Conservation (phyloP, 2,797 vertebrate species). For the Spheniscus humboldti region DNA sequence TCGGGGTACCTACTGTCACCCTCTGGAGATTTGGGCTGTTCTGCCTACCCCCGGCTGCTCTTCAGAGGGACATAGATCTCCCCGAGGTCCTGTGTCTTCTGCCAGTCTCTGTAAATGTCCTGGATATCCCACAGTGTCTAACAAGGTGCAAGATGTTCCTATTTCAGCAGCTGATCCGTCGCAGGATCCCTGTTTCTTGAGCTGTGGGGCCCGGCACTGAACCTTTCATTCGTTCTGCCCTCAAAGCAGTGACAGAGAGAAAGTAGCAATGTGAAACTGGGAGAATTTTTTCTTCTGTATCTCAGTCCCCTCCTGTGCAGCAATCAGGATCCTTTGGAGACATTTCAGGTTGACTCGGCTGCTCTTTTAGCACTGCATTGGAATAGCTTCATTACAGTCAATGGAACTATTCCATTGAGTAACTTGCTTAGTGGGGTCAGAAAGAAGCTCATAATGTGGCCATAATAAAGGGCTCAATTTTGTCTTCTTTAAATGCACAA, state of each 20-base stretch:
- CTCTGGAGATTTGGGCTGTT: not conserved
- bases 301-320: not conserved
- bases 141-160: not conserved
- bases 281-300: not conserved
- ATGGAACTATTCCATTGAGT: constrained; percentile 20
- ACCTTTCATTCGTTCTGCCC: not conserved
- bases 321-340: constrained; percentile 46
- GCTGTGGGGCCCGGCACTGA: not conserved
- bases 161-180: not conserved
- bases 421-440: constrained; percentile 29
- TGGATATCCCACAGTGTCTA: not conserved
- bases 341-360: constrained; percentile 23
- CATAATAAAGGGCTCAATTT: constrained; percentile 47
- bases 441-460: constrained; percentile 31
- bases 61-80: not conserved
- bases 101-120: not conserved
- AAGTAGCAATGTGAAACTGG: not conserved
- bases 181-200: not conserved
- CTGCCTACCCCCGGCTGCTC: not conserved
- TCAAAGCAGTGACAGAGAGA: not conserved
- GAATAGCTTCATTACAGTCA: constrained; percentile 55
- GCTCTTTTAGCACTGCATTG: constrained; percentile 8
- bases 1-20: fast-evolving
- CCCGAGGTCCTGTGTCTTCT: not conserved
- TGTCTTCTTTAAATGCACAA: constrained; percentile 22